Conservation (phyloP, 2,113 vertebrate species). For the Zootoca vivipara region DNA sequence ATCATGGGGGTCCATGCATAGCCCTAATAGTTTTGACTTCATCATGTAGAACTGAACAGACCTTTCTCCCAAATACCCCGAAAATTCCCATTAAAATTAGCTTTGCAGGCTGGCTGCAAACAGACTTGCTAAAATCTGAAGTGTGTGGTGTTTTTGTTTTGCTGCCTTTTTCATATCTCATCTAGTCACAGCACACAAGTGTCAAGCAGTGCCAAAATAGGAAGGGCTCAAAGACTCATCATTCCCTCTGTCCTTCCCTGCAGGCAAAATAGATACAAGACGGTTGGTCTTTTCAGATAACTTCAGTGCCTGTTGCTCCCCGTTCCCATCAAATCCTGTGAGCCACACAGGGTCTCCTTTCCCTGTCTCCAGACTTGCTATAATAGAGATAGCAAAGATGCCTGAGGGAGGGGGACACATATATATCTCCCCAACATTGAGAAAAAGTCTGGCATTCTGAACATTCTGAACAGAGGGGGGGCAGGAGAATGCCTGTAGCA, state of each 20-base stretch:
- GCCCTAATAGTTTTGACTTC: background rate
- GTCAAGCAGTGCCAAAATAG: constrained; percentile 45
- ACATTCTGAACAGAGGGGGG: no score
- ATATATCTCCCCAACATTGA: no score
- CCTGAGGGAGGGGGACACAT: background rate
- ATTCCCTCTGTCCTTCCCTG: background rate
- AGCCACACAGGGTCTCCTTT: constrained; percentile 46
- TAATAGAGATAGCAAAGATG: constrained; percentile 28
- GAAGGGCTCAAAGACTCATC: constrained; percentile 49
- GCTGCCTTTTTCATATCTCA: background rate
- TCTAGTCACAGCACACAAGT: background rate
- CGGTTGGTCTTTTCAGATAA: constrained; percentile 47
- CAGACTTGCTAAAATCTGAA: background rate
- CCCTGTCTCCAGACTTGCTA: constrained; percentile 30
- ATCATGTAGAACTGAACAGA: background rate
- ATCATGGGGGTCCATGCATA: no score
- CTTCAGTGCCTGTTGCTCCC: constrained; percentile 54
- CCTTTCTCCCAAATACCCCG: background rate
- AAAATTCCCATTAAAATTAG: background rate
- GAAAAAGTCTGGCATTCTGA: no score
- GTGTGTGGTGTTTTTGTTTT: background rate
- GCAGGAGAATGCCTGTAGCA: no score
- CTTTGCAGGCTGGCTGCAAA: accelerated
- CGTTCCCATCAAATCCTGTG: constrained; percentile 41
- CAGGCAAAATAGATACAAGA: constrained; percentile 44